Evolutionary conservation across 1,140 invertebrate species (phyloP).

Genomic region (Diprion similis): DNA sequence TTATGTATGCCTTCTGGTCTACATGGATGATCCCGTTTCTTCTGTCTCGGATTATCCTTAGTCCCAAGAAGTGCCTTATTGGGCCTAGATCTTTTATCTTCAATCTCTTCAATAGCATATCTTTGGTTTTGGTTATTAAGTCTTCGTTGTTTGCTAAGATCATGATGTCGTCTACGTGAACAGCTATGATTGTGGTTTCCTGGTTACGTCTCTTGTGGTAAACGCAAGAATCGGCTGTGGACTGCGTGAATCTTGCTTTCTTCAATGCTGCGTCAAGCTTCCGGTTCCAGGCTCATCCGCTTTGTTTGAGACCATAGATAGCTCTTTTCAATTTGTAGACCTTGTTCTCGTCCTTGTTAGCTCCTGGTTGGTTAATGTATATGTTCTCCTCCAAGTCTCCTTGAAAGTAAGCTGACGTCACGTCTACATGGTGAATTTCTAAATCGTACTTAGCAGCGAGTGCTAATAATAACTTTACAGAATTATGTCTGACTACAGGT

Average conservation of each 20-base stretch:
- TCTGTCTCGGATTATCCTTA: constrained; percentile 22
- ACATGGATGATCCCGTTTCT: constrained; percentile 17
- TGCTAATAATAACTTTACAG: constrained; percentile 41
- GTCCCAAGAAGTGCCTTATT: constrained; percentile 18
- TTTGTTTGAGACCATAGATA: constrained; percentile 40
- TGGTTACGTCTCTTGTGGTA: constrained; percentile 26
- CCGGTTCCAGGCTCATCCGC: too few relatives aligned
- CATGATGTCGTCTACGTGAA: constrained; percentile 46
- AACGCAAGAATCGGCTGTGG: constrained; percentile 35
- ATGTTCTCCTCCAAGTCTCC: constrained; percentile 43
- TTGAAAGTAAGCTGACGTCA: constrained; percentile 44
- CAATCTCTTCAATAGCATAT: constrained; percentile 21
- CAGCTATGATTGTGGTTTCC: constrained; percentile 25
- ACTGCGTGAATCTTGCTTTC: constrained; percentile 26
- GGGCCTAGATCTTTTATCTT: constrained; percentile 29
- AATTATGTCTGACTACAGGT: constrained; percentile 28
- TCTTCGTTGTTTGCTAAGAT: constrained; percentile 33
- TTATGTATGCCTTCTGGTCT: constrained; percentile 22
- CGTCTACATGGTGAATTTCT: constrained; percentile 35
- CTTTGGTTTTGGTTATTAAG: constrained; percentile 18
- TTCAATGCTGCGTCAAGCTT: constrained; percentile 36
- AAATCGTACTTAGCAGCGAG: constrained; percentile 34
- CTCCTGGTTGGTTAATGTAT: constrained; percentile 37
- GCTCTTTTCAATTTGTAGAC: constrained; percentile 33
- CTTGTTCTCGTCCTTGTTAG: constrained; percentile 10